phyloP scores from a whole-genome alignment of 2,113 vertebrate species.

The Epinephelus lanceolatus region DNA sequence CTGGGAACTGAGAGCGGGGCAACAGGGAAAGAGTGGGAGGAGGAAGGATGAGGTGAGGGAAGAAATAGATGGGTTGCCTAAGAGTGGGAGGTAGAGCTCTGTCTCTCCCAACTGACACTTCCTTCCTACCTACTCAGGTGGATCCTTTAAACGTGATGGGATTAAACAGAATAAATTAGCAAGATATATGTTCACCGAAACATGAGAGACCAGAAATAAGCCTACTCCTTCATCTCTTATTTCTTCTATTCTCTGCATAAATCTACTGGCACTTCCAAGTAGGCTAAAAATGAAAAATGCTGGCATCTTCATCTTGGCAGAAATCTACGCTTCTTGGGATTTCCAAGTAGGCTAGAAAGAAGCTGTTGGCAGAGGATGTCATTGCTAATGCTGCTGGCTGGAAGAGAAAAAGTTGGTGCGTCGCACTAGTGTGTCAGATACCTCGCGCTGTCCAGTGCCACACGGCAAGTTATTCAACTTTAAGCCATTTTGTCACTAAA shows the following conservation, averaged over 20 bases:
- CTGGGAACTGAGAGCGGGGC: conserved; percentile 44
- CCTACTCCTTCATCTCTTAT: conserved; percentile 43
- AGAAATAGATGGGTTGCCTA: conserved; percentile 18
- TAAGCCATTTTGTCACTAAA: conserved; percentile 55
- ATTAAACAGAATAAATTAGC: conserved; percentile 62
- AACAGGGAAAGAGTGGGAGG: conserved; percentile 44
- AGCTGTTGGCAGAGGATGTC: conserved; percentile 76
- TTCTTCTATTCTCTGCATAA: conserved; percentile 62
- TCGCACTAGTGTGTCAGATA: conserved; percentile 65
- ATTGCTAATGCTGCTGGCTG: conserved; percentile 75
- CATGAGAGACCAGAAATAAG: conserved; percentile 37
- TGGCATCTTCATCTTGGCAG: conserved; percentile 75
- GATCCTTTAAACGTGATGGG: conserved; percentile 38
- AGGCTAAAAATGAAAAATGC: conserved; percentile 74
- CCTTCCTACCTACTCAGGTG: conserved; percentile 52
- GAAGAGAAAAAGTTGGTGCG: conserved; percentile 70
- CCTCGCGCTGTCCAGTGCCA: conserved; percentile 53
- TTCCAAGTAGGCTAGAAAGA: conserved; percentile 80
- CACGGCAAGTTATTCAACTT: conserved; percentile 61
- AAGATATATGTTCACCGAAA: conserved; percentile 4
- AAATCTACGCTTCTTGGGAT: conserved; percentile 70
- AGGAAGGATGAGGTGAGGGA: conserved; percentile 26
- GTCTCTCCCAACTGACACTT: conserved; percentile 64
- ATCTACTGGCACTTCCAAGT: conserved; percentile 64
- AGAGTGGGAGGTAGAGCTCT: conserved; percentile 51